Evolutionary conservation across 1,140 invertebrate species (phyloP).

Genomic region (Tetramorium parvispinum): DNA sequence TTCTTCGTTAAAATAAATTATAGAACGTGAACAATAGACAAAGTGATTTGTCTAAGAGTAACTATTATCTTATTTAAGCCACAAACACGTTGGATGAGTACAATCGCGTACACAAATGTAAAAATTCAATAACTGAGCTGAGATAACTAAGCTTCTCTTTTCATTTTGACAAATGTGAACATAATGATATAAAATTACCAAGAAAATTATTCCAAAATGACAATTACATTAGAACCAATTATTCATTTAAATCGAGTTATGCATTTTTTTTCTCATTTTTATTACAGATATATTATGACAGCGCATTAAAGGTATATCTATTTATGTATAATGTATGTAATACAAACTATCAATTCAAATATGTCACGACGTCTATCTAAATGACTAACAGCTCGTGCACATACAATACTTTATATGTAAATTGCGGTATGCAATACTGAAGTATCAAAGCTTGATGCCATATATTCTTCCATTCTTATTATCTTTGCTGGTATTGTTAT

Average conservation of each 20-base stretch:
- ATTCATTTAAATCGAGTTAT: constrained; percentile 24
- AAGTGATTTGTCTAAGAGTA: too few species aligned
- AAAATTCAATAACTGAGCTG: too few species aligned
- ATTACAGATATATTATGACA: constrained; percentile 58
- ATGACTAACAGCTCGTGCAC: constrained; percentile 53
- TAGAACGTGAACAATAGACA: too few species aligned
- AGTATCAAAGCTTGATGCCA: constrained; percentile 52
- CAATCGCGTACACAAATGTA: too few species aligned
- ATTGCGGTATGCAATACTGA: constrained; percentile 45
- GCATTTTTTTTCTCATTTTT: constrained; percentile 40
- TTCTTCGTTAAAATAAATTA: too few species aligned
- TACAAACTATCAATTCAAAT: constrained; percentile 57
- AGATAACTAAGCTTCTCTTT: background rate
- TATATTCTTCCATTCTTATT: constrained; percentile 26
- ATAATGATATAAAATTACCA: constrained; percentile 6
- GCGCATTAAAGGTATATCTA: constrained; percentile 50
- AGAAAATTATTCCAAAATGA: constrained; percentile 13
- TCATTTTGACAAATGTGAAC: background rate
- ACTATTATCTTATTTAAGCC: too few species aligned
- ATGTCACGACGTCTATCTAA: constrained; percentile 53
- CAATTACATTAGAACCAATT: background rate
- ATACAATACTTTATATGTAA: constrained; percentile 54
- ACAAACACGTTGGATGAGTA: too few species aligned
- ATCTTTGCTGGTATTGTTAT: background rate
- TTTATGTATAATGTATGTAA: constrained; percentile 38